Percentiles rank a stretch among this genome's conserved stretches.
Conservation (phyloP, 53 echinoderm and acorn worm species). For the Paracentrotus lividus region DNA sequence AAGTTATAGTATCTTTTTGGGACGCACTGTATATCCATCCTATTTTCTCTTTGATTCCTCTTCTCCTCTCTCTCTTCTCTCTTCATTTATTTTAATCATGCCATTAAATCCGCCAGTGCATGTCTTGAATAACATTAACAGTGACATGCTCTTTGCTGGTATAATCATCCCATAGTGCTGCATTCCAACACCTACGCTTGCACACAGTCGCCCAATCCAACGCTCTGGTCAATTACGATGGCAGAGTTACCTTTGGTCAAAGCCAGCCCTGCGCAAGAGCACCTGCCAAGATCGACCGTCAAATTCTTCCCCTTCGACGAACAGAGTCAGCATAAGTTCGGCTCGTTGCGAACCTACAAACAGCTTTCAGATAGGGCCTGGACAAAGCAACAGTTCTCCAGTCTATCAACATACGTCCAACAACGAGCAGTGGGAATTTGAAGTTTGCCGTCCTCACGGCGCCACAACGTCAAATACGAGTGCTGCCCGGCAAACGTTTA, state of each 20-base stretch:
- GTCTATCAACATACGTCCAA: constrained; percentile 81
- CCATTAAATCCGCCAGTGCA: no score
- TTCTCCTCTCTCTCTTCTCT: no score
- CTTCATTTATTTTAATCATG: no score
- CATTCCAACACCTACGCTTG: constrained; percentile 95
- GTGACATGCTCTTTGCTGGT: no score
- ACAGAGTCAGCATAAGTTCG: constrained; percentile 95
- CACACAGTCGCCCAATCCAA: constrained; percentile 91
- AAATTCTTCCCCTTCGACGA: constrained; percentile 99
- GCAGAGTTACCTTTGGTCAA: constrained; percentile 92
- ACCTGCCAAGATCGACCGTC: constrained; percentile 97
- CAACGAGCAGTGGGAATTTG: constrained; percentile 96
- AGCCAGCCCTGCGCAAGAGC: constrained; percentile 90
- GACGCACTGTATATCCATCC: no score
- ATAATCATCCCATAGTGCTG: constrained; percentile 78
- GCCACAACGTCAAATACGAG: constrained; percentile 79
- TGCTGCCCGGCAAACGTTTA: constrained; percentile 95
- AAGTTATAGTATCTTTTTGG: no score
- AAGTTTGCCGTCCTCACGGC: constrained; percentile 82
- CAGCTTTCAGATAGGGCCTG: constrained; percentile 91
- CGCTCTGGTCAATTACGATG: constrained; percentile 77
- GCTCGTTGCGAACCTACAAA: constrained; percentile 99
- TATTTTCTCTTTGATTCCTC: no score
- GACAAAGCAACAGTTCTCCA: constrained; percentile 75
- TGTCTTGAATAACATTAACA: no score